Evolutionary conservation across 2,888 invertebrate genomes (phyloP).

Genomic region (Apotomis betuletana): DNA sequence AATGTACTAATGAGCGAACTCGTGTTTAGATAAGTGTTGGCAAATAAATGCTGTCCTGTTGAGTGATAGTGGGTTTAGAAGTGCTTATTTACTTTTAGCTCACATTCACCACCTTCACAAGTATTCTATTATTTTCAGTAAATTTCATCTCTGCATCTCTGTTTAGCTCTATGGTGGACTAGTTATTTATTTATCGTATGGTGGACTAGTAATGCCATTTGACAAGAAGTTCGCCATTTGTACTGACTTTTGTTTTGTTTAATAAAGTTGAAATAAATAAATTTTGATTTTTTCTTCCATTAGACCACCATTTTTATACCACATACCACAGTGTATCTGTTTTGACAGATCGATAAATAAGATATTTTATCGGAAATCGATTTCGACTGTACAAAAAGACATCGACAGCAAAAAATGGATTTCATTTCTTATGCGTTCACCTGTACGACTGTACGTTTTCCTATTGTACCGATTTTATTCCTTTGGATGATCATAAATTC

Average conservation of each 20-base stretch:
- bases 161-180: too few species aligned
- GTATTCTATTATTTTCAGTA: too few species aligned
- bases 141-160: too few species aligned
- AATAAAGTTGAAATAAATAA: too few species aligned
- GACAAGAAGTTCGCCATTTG: too few species aligned
- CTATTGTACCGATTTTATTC: neutral
- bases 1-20: neutral
- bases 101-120: too few species aligned
- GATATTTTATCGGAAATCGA: conserved; percentile 11
- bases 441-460: conserved; percentile 1
- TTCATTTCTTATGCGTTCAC: conserved; percentile 2
- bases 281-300: too few species aligned
- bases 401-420: neutral
- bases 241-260: too few species aligned
- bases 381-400: conserved; percentile 3
- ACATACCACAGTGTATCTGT: neutral
- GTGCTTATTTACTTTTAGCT: neutral
- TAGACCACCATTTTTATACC: too few species aligned
- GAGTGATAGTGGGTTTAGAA: neutral
- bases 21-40: neutral
- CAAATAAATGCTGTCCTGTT: neutral
- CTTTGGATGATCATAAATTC: conserved; percentile 22
- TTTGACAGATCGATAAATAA: conserved; percentile 15
- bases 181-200: too few species aligned
- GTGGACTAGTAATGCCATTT: too few species aligned